phyloP scores from a whole-genome alignment of 2,888 invertebrate genomes.

The Hirtodrosophila duncani region DNA sequence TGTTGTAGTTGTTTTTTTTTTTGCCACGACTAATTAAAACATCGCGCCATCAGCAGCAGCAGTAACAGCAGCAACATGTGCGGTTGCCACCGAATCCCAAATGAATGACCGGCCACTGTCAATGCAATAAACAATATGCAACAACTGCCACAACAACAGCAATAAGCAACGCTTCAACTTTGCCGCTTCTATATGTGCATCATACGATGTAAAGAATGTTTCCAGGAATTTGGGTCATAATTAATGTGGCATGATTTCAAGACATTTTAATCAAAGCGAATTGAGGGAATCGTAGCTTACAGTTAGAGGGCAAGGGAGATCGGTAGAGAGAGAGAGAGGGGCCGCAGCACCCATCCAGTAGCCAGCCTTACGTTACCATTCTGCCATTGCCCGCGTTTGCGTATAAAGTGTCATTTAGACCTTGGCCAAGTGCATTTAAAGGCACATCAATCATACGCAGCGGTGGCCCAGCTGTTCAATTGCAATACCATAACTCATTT shows the following conservation, averaged over 20 bases:
- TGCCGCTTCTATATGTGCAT: conserved; percentile 69
- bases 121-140: conserved; percentile 67
- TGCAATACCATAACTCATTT: conserved; percentile 72
- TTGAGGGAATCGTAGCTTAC: conserved; percentile 37
- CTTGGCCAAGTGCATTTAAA: conserved; percentile 49
- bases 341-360: too few species aligned
- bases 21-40: conserved; percentile 76
- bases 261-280: conserved; percentile 67
- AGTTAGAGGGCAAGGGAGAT: conserved; percentile 15
- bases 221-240: conserved; percentile 79
- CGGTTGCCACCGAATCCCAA: conserved; percentile 32
- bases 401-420: conserved; percentile 1
- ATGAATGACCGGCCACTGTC: conserved; percentile 76
- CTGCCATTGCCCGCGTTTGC: too few species aligned
- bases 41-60: conserved; percentile 63
- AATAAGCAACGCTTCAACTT: conserved; percentile 50
- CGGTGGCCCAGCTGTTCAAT: conserved; percentile 72
- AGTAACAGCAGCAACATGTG: conserved; percentile 47
- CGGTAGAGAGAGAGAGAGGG: too few species aligned
- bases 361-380: too few species aligned
- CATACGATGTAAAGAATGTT: conserved; percentile 70
- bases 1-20: conserved; percentile 29
- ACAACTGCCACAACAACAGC: conserved; percentile 29
- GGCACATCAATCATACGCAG: conserved; percentile 74
- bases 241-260: conserved; percentile 78